Conservation (phyloP, 1,140 invertebrate genomes). For the Macrobrachium rosenbergii region DNA sequence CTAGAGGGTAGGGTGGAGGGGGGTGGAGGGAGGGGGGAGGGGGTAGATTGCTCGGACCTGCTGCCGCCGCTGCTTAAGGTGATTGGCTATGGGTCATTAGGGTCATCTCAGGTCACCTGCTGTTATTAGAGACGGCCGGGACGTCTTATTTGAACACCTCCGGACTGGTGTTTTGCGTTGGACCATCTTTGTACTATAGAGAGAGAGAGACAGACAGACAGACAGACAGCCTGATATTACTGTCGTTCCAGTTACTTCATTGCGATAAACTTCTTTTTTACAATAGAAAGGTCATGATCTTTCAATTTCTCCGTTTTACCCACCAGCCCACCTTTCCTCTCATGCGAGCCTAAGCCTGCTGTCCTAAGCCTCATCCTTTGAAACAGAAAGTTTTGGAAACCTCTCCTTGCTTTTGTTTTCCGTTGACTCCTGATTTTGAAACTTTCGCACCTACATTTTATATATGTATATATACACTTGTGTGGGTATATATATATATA, state of each 20-base stretch:
- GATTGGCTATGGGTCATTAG: conserved; percentile 57
- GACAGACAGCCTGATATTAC: no score
- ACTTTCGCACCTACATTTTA: no score
- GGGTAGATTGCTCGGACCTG: neutral
- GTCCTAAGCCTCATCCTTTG: no score
- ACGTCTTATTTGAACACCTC: conserved; percentile 57
- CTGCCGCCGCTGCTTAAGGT: conserved; percentile 31
- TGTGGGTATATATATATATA: conserved; percentile 11
- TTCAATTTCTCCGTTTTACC: no score
- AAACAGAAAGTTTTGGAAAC: no score
- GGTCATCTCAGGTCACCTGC: conserved; percentile 51
- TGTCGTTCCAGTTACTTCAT: neutral
- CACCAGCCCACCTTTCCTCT: no score
- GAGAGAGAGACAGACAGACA: neutral
- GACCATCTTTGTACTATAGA: neutral
- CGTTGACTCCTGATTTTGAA: no score
- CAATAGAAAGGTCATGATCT: no score
- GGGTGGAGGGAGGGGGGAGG: neutral
- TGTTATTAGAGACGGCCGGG: conserved; percentile 21
- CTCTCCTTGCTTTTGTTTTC: no score
- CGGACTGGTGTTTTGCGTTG: conserved; percentile 17
- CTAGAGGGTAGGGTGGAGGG: neutral
- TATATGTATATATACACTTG: neutral
- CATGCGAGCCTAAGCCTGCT: no score
- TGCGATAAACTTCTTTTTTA: neutral